Base-by-base conservation (phyloP, 2,113 vertebrate species). In the Xiphophorus maculatus region DNA sequence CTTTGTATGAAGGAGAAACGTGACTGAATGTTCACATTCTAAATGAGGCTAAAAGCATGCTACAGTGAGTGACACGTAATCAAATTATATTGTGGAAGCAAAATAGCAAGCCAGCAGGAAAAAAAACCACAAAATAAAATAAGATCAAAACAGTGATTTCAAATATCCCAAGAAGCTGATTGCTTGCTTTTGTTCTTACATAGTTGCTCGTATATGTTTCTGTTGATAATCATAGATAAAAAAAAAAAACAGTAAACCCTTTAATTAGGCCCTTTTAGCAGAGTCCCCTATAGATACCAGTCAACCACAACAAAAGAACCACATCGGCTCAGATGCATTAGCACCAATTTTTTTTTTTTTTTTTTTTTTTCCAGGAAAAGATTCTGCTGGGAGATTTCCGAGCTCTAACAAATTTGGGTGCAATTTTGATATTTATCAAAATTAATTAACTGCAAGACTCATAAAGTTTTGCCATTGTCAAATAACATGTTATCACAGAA, bases 1-100 rank as follows among this genome's bases (percentile, higher is more conserved):
- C 76, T 82, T 69, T 51, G 77, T 75, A 19, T 58, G 69, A 69
- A 84, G 69, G 74, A 84, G 80, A 81, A 3, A 37, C 17, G 25
- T 66, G 29, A 58, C 6, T 27, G 48, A 61, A 78, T 51, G 42
- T 48, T 73, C 35, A 71, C 63, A 66, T 73, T 60, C 22, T 69
- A 4, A 62, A 22, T 7, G 28, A 68, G 29, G 40, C 19, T 42
- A 71, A 4, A 61, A 14, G 48, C 40, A 48, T 80, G 83, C 83
- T 84, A 75, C 76, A 76, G 32, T 61, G 25, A 74, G 69, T 25
- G 63, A 66, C 66, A 62, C 44, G 42, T 19, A 33, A 65, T 65
- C 51, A 73, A 51, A 61, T 32, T 71, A 63, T 60, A 40, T 22
- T 37, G 71, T 61, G 44, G 54, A 12, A 72, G 71, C 29, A 27